Evolutionary conservation across 2,113 vertebrate genomes (phyloP).

Genomic region (Erinaceus europaeus): DNA sequence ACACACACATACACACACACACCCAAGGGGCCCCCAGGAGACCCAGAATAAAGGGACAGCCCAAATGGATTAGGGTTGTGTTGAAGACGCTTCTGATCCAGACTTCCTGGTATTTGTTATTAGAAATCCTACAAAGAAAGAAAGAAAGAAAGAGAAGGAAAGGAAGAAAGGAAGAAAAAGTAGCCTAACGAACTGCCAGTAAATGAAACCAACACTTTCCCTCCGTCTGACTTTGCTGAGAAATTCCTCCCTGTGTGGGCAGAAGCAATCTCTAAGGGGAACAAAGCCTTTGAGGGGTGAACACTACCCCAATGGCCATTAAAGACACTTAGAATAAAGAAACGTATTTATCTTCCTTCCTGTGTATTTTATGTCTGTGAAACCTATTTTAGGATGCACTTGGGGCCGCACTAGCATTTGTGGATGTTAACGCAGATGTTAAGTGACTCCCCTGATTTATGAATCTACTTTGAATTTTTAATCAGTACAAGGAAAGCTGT

Average conservation of each 20-base stretch:
- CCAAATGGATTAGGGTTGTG: too few species aligned
- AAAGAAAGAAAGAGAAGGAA: too few species aligned
- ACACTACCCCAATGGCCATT: neutral
- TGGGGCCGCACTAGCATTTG: conserved; percentile 28
- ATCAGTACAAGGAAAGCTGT: conserved; percentile 27
- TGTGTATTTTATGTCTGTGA: conserved; percentile 5
- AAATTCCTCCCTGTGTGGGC: neutral
- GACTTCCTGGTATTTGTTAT: too few species aligned
- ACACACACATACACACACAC: too few species aligned
- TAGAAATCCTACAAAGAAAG: too few species aligned
- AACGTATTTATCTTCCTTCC: neutral
- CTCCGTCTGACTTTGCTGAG: neutral
- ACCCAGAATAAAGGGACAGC: too few species aligned
- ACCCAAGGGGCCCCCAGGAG: too few species aligned
- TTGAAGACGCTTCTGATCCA: too few species aligned
- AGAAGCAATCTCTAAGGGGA: neutral
- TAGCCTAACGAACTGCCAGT: neutral
- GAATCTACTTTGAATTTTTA: conserved; percentile 34
- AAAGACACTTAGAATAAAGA: neutral
- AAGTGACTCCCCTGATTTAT: conserved; percentile 12
- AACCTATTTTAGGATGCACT: neutral
- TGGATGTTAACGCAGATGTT: conserved; percentile 27
- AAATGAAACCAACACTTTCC: neutral
- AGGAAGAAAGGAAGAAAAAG: neutral
- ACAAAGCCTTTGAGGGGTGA: neutral